Conservation (phyloP, 2,888 invertebrate genomes). For the Acronicta aceris region DNA sequence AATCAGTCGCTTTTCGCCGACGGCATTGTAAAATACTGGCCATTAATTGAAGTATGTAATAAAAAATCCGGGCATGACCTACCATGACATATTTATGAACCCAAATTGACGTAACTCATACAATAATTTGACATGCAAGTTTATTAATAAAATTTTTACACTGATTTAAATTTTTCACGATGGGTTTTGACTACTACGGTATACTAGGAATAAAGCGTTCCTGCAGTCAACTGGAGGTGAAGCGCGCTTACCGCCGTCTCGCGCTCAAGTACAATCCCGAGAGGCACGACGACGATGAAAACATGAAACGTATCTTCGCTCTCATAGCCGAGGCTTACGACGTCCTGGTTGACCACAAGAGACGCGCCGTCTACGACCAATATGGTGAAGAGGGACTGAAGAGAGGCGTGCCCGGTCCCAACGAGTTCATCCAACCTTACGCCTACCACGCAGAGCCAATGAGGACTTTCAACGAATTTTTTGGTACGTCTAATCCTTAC, state of each 20-base stretch:
- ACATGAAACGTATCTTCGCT: conserved; percentile 87
- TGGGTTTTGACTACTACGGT: conserved; percentile 94
- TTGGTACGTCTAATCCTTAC: conserved; percentile 95
- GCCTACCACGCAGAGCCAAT: conserved; percentile 94
- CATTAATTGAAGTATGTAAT: not conserved
- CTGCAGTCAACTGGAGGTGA: conserved; percentile 91
- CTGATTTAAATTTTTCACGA: conserved; percentile 59
- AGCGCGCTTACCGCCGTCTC: conserved; percentile 90
- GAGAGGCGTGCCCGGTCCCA: conserved; percentile 92
- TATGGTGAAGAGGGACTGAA: conserved; percentile 97
- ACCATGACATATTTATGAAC: not conserved
- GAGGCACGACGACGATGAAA: conserved; percentile 82
- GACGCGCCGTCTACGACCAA: conserved; percentile 95
- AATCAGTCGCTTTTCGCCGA: no score
- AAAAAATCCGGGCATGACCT: no score
- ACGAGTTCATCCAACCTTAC: conserved; percentile 92
- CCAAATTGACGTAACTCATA: conserved; percentile 11
- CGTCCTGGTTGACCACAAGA: conserved; percentile 91
- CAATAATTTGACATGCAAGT: not conserved
- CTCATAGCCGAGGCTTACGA: conserved; percentile 94
- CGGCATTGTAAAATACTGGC: conserved; percentile 7
- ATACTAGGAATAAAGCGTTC: conserved; percentile 91
- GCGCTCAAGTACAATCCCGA: conserved; percentile 90
- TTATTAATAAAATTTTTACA: not conserved
- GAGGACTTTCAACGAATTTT: conserved; percentile 93